Percentiles rank a stretch among this genome's conserved stretches.
Evolutionary conservation across 2,888 invertebrate species (phyloP).

Genomic region (Lasioglossum leucozonium): DNA sequence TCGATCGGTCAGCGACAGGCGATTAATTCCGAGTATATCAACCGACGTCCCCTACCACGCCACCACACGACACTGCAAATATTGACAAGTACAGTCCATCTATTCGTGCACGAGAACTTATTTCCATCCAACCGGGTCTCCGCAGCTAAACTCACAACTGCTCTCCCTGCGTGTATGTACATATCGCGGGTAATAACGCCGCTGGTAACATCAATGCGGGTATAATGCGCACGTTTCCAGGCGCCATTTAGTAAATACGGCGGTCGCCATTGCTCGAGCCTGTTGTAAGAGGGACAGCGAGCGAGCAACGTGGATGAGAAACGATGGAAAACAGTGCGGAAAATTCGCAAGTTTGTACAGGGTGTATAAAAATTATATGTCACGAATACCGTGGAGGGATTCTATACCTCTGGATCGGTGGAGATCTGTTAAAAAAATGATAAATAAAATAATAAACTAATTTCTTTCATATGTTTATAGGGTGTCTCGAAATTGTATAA

Average conservation of each 20-base stretch:
- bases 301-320: neutral
- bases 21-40: slow-evolving; percentile 16
- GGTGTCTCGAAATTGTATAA: no score
- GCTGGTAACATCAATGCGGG: slow-evolving; percentile 46
- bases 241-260: slow-evolving; percentile 20
- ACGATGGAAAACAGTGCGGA: neutral
- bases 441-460: no score
- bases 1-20: slow-evolving; percentile 10
- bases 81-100: neutral
- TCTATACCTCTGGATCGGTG: no score
- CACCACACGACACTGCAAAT: slow-evolving; percentile 2
- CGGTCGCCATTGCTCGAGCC: slow-evolving; percentile 10
- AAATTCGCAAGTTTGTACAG: neutral
- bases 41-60: slow-evolving; percentile 9
- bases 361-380: no score
- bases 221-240: slow-evolving; percentile 23
- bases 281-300: neutral
- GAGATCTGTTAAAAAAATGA: no score
- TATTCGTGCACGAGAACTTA: slow-evolving; percentile 12
- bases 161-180: neutral
- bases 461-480: no score
- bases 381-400: no score
- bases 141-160: neutral
- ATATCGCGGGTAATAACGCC: slow-evolving; percentile 23
- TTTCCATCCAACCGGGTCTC: slow-evolving; percentile 7